Percentiles rank a stretch among this genome's conserved stretches.
Evolutionary conservation across 2,113 vertebrate genomes (phyloP).

Genomic region (Heterotilapia buettikoferi): DNA sequence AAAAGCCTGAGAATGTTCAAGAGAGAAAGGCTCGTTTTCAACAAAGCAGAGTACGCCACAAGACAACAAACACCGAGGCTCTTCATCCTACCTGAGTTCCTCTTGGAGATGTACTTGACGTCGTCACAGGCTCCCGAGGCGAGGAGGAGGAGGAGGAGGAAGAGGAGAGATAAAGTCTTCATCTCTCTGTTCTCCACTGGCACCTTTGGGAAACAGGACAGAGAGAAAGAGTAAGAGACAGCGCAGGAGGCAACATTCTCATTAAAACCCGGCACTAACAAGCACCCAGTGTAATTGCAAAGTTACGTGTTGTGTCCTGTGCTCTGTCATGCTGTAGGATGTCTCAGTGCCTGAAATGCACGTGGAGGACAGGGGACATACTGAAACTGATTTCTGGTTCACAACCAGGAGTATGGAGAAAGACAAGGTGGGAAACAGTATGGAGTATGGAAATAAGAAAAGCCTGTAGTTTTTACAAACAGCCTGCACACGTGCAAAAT

Average conservation of each 20-base stretch:
- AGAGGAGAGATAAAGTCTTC: conserved; percentile 78
- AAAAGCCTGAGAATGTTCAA: not conserved
- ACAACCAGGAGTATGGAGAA: not conserved
- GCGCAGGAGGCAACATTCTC: not conserved
- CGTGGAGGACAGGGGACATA: not conserved
- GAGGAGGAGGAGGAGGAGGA: conserved; percentile 76
- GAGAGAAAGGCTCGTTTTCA: not conserved
- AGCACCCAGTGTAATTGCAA: not conserved
- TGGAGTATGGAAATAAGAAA: not conserved
- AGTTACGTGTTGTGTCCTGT: not conserved
- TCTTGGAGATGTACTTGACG: conserved; percentile 91
- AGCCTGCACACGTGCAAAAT: not conserved
- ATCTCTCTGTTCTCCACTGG: conserved; percentile 73
- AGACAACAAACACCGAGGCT: not conserved
- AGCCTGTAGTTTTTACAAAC: not conserved
- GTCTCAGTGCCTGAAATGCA: not conserved
- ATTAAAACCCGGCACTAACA: not conserved
- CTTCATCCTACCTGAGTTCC: conserved; percentile 88
- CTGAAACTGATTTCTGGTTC: not conserved
- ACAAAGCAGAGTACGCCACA: not conserved
- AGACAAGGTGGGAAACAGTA: not conserved
- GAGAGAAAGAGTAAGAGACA: not conserved
- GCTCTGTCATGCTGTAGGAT: not conserved
- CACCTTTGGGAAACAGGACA: conserved; percentile 54
- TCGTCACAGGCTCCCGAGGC: conserved; percentile 80